phyloP scores from a whole-genome alignment of 2,113 vertebrate genomes.

The Halichoerus grypus region DNA sequence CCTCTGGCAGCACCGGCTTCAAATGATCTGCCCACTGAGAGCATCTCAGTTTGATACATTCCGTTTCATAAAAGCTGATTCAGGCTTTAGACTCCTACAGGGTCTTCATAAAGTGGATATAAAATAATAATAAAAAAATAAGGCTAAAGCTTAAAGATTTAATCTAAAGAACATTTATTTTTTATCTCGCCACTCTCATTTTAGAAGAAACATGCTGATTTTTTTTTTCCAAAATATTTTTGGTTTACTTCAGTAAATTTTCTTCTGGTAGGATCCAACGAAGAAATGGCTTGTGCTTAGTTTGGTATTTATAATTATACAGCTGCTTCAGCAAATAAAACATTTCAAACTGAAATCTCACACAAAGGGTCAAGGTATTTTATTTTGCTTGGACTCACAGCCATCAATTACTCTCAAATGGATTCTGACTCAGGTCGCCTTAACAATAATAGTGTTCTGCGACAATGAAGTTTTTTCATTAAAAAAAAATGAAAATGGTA shows the following conservation, averaged over 20 bases:
- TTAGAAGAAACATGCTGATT: conserved; percentile 59
- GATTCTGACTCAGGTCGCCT: background rate
- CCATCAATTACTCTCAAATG: background rate
- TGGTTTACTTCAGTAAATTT: conserved; percentile 17
- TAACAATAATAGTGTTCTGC: background rate
- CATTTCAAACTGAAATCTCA: conserved; percentile 50
- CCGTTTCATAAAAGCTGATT: conserved; percentile 82
- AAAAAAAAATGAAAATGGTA: background rate
- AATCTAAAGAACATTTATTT: conserved; percentile 71
- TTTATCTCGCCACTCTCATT: conserved; percentile 42
- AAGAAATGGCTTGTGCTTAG: background rate
- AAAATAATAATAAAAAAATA: conserved; percentile 77
- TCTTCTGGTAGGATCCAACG: background rate
- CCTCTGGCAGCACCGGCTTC: conserved; percentile 80
- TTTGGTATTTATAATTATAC: conserved; percentile 18
- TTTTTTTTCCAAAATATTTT: conserved; percentile 16
- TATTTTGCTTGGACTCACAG: background rate
- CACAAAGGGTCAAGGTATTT: background rate
- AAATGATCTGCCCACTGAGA: conserved; percentile 84
- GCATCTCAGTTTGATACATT: conserved; percentile 83
- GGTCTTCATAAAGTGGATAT: conserved; percentile 77
- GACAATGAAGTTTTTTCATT: background rate
- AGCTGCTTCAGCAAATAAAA: conserved; percentile 18
- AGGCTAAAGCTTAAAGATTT: conserved; percentile 75
- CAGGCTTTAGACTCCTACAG: conserved; percentile 74